phyloP scores from a whole-genome alignment of 2,888 invertebrate genomes.

The Ornithoptera priamus region DNA sequence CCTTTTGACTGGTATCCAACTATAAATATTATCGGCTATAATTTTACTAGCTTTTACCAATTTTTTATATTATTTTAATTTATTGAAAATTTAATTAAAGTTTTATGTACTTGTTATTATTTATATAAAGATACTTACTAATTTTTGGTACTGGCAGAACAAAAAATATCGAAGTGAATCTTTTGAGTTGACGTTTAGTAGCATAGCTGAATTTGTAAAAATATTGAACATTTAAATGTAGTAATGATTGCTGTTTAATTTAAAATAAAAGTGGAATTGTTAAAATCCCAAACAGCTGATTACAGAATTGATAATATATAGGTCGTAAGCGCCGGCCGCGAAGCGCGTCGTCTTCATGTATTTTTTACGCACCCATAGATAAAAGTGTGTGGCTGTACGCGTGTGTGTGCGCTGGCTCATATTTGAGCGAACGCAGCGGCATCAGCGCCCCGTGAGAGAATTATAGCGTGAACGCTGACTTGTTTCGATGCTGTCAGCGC shows the following conservation, averaged over 20 bases:
- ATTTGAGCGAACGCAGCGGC: slow-evolving; percentile 71
- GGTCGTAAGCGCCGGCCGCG: slow-evolving; percentile 39
- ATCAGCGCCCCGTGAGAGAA: slow-evolving; percentile 62
- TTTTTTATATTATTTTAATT: too few relatives aligned
- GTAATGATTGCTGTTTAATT: neutral
- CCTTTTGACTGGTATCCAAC: too few relatives aligned
- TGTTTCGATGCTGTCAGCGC: slow-evolving; percentile 74
- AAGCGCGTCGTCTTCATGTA: slow-evolving; percentile 52
- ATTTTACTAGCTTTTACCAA: too few relatives aligned
- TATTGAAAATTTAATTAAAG: too few relatives aligned
- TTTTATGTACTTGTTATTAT: too few relatives aligned
- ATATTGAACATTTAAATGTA: neutral
- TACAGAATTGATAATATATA: slow-evolving; percentile 46
- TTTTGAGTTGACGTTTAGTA: neutral
- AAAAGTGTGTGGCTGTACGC: slow-evolving; percentile 45
- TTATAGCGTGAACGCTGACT: slow-evolving; percentile 73
- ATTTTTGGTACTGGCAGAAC: too few relatives aligned
- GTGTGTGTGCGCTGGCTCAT: slow-evolving; percentile 55
- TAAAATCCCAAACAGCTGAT: slow-evolving; percentile 38
- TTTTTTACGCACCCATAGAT: slow-evolving; percentile 45
- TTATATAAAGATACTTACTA: too few relatives aligned
- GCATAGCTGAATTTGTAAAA: neutral
- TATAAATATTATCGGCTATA: too few relatives aligned
- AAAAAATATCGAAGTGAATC: too few relatives aligned
- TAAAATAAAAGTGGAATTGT: neutral